Evolutionary conservation across 2,113 vertebrate species (phyloP).

Genomic region (Callipepla squamata): DNA sequence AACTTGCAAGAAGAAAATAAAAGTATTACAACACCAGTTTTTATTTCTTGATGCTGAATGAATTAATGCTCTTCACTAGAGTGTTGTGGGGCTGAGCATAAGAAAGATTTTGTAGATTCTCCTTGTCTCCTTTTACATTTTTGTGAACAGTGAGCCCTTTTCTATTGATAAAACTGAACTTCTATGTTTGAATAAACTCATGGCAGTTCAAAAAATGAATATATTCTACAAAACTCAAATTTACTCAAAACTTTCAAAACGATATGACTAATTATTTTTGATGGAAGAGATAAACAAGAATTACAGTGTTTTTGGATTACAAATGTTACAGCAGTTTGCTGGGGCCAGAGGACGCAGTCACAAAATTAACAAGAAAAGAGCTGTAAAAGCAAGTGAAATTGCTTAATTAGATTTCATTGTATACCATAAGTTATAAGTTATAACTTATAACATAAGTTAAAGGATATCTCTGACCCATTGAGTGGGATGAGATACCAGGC

Average conservation of each 20-base stretch:
- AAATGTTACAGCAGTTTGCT: constrained; percentile 56
- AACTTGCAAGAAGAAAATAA: neutral
- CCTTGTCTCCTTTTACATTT: neutral
- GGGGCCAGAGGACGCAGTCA: constrained; percentile 26
- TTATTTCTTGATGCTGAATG: neutral
- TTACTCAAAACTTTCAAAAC: constrained; percentile 20
- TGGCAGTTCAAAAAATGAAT: neutral
- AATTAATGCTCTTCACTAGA: neutral
- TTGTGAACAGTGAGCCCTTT: neutral
- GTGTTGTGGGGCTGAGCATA: rapidly evolving
- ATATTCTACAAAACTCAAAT: neutral
- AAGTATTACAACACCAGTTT: neutral
- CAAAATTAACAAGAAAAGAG: constrained; percentile 43
- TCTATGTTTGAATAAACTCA: neutral
- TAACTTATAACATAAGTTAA: constrained; percentile 17
- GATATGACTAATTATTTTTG: constrained; percentile 43
- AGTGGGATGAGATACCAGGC: constrained; percentile 29
- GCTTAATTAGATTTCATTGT: constrained; percentile 37
- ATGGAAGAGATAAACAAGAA: constrained; percentile 4
- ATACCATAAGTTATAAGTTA: constrained; percentile 4
- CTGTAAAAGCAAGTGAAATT: constrained; percentile 39
- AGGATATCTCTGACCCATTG: constrained; percentile 1
- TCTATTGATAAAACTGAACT: neutral
- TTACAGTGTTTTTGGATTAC: neutral
- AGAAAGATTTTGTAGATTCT: neutral